These are phyloP conservation scores for Theonella swinhoei DNA, from an alignment of 37 sponge, comb jelly and placozoan genomes.

Conservation along the genomic window DNA sequence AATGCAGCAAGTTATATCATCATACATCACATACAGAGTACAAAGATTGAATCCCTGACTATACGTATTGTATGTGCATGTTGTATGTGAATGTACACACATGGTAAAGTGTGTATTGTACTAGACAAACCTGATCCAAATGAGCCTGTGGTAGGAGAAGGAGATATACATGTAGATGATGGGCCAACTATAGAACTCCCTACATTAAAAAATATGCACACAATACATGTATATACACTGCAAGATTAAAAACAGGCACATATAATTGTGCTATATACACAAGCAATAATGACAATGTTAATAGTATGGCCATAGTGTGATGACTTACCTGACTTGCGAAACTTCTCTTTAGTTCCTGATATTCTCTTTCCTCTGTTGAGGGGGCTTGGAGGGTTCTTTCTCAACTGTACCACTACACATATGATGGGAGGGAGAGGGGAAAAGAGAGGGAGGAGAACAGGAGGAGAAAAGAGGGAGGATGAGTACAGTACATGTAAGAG, in stretches of 20 bases:
- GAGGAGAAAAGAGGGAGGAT: too few species aligned
- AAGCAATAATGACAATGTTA: too few species aligned
- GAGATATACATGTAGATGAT: slow-evolving; percentile 48
- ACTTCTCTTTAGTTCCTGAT: slow-evolving; percentile 7
- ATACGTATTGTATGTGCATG: too few species aligned
- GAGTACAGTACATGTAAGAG: too few species aligned
- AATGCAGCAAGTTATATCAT: background rate
- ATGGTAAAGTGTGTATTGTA: background rate
- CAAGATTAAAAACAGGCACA: too few species aligned
- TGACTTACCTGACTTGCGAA: background rate
- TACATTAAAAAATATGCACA: background rate
- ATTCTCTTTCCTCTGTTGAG: slow-evolving; percentile 49
- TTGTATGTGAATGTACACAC: background rate
- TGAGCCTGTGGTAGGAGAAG: slow-evolving; percentile 50
- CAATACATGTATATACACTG: too few species aligned
- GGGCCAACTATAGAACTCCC: background rate
- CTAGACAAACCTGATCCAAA: slow-evolving; percentile 52
- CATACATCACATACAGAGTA: background rate
- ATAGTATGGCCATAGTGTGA: background rate
- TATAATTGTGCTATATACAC: background rate
- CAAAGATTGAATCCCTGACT: background rate
- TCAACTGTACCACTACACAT: slow-evolving; percentile 39
- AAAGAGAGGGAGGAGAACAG: background rate
- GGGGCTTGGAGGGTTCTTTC: slow-evolving; percentile 62
- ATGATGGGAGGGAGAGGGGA: background rate